Evolutionary conservation across 2,888 invertebrate genomes (phyloP).

Genomic region (Unio pictorum): DNA sequence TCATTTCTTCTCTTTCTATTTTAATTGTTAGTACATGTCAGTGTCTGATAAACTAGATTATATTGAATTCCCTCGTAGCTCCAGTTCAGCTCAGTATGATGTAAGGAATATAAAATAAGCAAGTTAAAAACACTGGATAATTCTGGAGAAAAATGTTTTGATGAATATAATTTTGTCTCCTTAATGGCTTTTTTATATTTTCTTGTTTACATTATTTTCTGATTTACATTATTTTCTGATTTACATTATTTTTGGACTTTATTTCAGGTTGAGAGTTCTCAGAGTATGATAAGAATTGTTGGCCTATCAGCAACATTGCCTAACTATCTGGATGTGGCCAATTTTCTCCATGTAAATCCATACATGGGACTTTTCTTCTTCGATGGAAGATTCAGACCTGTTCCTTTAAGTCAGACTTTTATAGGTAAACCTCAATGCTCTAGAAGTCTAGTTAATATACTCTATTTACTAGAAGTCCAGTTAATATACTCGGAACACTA

Average conservation of each 20-base stretch:
- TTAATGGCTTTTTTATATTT: too few species aligned
- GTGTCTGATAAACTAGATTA: too few species aligned
- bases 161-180: too few species aligned
- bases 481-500: too few species aligned
- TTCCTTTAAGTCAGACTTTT: constrained; percentile 93
- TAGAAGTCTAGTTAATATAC: not conserved
- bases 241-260: constrained; percentile 7
- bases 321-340: constrained; percentile 96
- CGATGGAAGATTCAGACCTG: constrained; percentile 81
- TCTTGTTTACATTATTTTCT: too few species aligned
- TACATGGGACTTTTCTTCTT: constrained; percentile 92
- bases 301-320: constrained; percentile 97
- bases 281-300: constrained; percentile 93
- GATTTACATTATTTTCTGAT: not conserved
- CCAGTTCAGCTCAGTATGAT: too few species aligned
- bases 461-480: too few species aligned
- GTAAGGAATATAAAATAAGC: too few species aligned
- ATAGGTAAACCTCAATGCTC: constrained; percentile 78
- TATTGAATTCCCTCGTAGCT: too few species aligned
- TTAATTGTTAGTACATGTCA: too few species aligned
- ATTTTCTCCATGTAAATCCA: constrained; percentile 94
- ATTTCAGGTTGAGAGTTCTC: constrained; percentile 74
- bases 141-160: too few species aligned
- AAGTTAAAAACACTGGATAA: too few species aligned
- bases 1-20: not conserved